Percentiles rank a stretch among this genome's conserved stretches.
Evolutionary conservation across 1,140 invertebrate genomes (phyloP).

Genomic region (Drosophila tani): DNA sequence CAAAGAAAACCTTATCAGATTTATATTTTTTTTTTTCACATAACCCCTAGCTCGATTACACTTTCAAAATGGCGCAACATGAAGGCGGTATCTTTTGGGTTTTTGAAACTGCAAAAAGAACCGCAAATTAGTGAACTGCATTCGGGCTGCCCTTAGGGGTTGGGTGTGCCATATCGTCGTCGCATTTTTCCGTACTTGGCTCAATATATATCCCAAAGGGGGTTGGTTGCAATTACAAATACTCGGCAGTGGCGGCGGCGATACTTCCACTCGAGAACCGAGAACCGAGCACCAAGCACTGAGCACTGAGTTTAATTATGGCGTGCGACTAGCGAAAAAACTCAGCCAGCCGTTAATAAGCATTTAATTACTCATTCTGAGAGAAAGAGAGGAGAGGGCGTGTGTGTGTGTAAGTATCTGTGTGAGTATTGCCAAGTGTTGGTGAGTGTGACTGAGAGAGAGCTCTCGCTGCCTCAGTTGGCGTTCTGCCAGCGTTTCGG

Average conservation of each 20-base stretch:
- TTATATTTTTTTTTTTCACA: neutral
- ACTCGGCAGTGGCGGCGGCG: constrained; percentile 2
- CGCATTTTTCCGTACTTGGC: constrained; percentile 18
- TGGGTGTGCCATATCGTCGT: neutral
- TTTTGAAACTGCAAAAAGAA: constrained; percentile 34
- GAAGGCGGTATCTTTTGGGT: constrained; percentile 28
- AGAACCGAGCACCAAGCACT: too few relatives aligned
- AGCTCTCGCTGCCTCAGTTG: constrained; percentile 54
- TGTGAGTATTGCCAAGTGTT: neutral
- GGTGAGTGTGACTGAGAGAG: constrained; percentile 24
- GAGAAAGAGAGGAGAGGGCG: constrained; percentile 30
- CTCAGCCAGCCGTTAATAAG: constrained; percentile 82
- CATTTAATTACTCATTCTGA: constrained; percentile 80
- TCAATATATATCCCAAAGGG: constrained; percentile 19
- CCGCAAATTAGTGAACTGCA: constrained; percentile 45
- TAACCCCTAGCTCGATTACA: constrained; percentile 49
- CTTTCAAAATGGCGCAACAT: constrained; percentile 74
- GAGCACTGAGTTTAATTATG: constrained; percentile 77
- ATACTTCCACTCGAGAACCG: constrained; percentile 40
- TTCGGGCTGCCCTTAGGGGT: constrained; percentile 13
- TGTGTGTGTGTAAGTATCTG: constrained; percentile 9
- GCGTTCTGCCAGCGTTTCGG: constrained; percentile 53
- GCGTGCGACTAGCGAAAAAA: constrained; percentile 75
- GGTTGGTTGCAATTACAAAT: constrained; percentile 46
- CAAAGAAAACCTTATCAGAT: neutral